These are phyloP conservation scores for Potorous gilbertii DNA, from an alignment of 2,797 vertebrate species.

Conservation along the genomic window DNA sequence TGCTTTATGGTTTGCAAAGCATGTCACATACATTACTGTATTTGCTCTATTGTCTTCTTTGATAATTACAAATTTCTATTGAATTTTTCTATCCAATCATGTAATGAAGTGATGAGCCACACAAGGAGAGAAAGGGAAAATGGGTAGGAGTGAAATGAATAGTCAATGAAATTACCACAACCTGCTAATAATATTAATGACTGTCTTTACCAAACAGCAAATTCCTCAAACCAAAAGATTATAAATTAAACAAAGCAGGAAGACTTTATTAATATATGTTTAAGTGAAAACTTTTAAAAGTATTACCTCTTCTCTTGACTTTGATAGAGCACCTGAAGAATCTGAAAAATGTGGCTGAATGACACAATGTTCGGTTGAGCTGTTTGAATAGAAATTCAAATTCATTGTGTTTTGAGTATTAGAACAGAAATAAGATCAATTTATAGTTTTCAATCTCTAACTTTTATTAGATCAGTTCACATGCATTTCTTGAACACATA, in stretches of 20 bases:
- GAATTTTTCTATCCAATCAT: conserved; percentile 28
- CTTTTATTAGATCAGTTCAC: neutral
- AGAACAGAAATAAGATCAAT: conserved; percentile 56
- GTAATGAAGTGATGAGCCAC: conserved; percentile 6
- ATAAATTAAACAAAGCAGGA: neutral
- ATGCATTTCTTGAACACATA: neutral
- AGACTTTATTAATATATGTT: neutral
- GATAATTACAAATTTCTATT: neutral
- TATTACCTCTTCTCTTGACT: conserved; percentile 88
- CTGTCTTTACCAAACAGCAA: neutral
- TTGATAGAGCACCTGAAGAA: conserved; percentile 81
- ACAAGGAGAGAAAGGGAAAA: neutral
- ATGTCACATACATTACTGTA: neutral
- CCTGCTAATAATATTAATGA: conserved; percentile 43
- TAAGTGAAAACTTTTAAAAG: neutral
- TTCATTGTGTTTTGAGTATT: conserved; percentile 65
- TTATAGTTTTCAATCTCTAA: conserved; percentile 48
- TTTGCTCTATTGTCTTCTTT: neutral
- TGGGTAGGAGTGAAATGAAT: neutral
- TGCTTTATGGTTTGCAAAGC: neutral
- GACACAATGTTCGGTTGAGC: conserved; percentile 78
- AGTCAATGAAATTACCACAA: neutral
- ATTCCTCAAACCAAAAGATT: neutral
- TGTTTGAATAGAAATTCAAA: conserved; percentile 72
- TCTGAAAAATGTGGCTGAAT: conserved; percentile 84